These are phyloP conservation scores for Anniella stebbinsi DNA, from an alignment of 2,797 vertebrate genomes.

Conservation along the genomic window DNA sequence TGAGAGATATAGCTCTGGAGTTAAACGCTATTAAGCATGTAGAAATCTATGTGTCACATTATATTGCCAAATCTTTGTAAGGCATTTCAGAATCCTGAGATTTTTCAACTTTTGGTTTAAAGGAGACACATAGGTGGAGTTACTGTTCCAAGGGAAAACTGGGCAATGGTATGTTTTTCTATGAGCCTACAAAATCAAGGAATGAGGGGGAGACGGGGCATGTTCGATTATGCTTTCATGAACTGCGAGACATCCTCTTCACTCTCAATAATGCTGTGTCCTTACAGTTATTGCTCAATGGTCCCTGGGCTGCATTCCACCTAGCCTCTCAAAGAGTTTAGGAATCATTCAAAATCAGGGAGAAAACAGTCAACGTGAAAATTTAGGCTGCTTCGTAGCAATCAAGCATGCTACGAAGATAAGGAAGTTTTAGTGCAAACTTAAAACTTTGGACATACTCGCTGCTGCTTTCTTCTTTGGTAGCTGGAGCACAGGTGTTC, in stretches of 20 bases:
- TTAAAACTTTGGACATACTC: constrained; percentile 57
- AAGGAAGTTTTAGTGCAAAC: neutral
- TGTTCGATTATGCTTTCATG: too few relatives aligned
- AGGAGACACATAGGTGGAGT: neutral
- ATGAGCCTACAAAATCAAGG: neutral
- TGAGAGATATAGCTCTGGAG: neutral
- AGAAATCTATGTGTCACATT: neutral
- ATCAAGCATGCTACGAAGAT: neutral
- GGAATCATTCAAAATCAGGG: neutral
- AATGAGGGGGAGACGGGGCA: neutral
- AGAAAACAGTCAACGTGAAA: neutral
- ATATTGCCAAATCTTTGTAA: neutral
- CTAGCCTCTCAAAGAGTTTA: neutral
- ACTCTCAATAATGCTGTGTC: neutral
- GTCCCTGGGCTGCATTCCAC: neutral
- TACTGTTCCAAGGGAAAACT: neutral
- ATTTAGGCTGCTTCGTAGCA: neutral
- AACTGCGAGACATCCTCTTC: neutral
- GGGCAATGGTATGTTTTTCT: neutral
- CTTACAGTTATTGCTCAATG: neutral
- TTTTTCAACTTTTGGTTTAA: neutral
- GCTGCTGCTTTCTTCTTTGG: constrained; percentile 62
- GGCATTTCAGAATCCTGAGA: neutral
- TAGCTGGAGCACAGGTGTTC: constrained; percentile 11
- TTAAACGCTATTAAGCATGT: neutral